phyloP scores from a whole-genome alignment of 1,140 invertebrate genomes.

The Drosophila micromelanica region DNA sequence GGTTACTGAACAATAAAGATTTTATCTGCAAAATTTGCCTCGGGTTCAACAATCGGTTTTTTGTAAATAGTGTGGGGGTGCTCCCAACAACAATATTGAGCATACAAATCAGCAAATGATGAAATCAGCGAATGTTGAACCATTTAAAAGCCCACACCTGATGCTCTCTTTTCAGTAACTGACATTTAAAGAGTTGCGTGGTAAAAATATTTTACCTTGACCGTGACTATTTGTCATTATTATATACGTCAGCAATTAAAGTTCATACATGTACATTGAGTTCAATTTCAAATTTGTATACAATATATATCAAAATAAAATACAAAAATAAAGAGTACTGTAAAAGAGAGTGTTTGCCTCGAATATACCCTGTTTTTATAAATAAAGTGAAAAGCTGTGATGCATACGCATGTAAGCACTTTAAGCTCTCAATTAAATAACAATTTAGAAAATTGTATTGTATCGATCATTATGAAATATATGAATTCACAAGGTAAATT shows the following conservation, averaged over 20 bases:
- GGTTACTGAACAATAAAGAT: no score
- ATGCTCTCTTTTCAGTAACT: constrained; percentile 2
- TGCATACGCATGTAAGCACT: neutral
- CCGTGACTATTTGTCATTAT: constrained; percentile 27
- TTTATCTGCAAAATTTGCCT: no score
- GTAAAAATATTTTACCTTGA: constrained; percentile 32
- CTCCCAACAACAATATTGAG: neutral
- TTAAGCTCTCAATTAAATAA: neutral
- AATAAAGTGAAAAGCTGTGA: neutral
- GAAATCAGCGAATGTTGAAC: constrained; percentile 3
- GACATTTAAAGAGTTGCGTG: neutral
- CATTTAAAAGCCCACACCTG: constrained; percentile 23
- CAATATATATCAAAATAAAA: neutral
- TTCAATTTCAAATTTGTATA: neutral
- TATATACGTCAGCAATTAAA: no score
- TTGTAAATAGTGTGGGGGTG: no score
- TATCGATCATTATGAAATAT: no score
- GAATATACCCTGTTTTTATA: neutral
- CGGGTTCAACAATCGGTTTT: neutral
- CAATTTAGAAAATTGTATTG: no score
- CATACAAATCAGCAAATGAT: constrained; percentile 7
- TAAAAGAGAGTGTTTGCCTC: neutral
- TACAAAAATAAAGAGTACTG: no score
- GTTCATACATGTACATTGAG: no score
- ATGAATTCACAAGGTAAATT: no score